These are phyloP conservation scores for Pterocles gutturalis DNA, from an alignment of 2,113 vertebrate species.

Conservation along the genomic window DNA sequence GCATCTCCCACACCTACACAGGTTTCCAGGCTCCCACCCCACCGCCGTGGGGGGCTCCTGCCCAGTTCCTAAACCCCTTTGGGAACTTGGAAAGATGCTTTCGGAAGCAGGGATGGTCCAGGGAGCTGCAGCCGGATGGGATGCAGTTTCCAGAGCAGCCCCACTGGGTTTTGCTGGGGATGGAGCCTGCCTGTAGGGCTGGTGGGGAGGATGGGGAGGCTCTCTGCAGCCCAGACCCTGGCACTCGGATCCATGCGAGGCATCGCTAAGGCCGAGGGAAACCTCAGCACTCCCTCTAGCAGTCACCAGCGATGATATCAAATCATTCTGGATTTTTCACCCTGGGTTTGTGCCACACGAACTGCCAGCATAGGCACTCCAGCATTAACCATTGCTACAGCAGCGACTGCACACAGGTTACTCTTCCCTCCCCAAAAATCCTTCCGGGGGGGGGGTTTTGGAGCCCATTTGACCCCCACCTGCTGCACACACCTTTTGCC, in stretches of 20 bases:
- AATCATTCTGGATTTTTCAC: slow-evolving; percentile 35
- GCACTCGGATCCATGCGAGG: neutral
- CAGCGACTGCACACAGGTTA: neutral
- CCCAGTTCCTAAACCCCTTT: neutral
- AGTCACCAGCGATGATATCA: neutral
- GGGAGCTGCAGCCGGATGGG: fast-evolving
- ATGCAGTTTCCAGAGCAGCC: neutral
- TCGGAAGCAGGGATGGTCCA: neutral
- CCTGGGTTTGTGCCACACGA: neutral
- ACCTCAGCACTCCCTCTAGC: slow-evolving; percentile 56
- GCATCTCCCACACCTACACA: neutral
- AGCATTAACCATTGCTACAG: neutral
- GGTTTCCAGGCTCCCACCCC: neutral
- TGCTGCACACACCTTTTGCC: neutral
- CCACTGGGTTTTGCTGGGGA: fast-evolving
- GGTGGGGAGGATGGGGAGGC: neutral
- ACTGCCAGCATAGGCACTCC: neutral
- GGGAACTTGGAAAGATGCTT: too few species aligned
- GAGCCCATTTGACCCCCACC: neutral
- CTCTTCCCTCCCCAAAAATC: neutral
- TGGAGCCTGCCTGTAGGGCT: neutral
- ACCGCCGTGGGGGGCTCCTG: neutral
- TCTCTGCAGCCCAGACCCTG: slow-evolving; percentile 6
- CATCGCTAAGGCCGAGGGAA: neutral
- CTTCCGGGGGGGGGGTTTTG: neutral